A percentile compares a stretch with the other conserved stretches of the same genome.
These are phyloP conservation scores for Drosophila demipolita DNA, from an alignment of 2,888 invertebrate genomes.

Conservation along the genomic window DNA sequence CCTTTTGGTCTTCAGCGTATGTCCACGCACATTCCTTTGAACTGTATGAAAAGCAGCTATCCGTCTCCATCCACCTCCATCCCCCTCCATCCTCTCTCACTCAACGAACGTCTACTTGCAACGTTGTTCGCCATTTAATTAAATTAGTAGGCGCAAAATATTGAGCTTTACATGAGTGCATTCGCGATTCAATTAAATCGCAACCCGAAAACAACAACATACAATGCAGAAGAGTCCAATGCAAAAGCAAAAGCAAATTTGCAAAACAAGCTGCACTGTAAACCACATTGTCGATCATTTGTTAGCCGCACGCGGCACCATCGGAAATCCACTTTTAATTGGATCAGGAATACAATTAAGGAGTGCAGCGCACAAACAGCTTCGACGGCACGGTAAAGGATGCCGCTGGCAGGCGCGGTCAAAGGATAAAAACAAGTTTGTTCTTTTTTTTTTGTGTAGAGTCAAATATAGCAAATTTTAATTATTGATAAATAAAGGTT, in stretches of 20 bases:
- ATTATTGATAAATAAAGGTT: not conserved
- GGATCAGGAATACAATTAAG: slow-evolving; percentile 1
- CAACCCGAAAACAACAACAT: slow-evolving; percentile 6
- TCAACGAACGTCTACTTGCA: slow-evolving; percentile 17
- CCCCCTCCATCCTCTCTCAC: not conserved
- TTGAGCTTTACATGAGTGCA: slow-evolving; percentile 75
- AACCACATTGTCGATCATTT: slow-evolving; percentile 44
- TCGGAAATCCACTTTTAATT: slow-evolving; percentile 13
- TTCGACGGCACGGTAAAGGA: not conserved
- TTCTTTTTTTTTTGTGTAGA: not conserved
- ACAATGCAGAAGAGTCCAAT: not conserved
- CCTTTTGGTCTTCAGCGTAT: slow-evolving; percentile 8
- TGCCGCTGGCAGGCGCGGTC: not conserved
- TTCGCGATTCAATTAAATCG: slow-evolving; percentile 66
- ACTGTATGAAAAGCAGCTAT: not conserved
- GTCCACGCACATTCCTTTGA: slow-evolving; percentile 9
- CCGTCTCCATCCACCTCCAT: not conserved
- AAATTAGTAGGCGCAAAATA: slow-evolving; percentile 66
- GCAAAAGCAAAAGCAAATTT: slow-evolving; percentile 3
- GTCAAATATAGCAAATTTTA: not conserved
- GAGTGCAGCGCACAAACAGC: not conserved
- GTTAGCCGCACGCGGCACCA: slow-evolving; percentile 38
- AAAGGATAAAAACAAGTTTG: not conserved
- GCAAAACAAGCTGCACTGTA: slow-evolving; percentile 1
- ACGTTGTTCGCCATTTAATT: slow-evolving; percentile 64